Evolutionary conservation across 35 echinoderm and acorn worm genomes (phyloP), one percentile per base, ranked within the genome.

Genomic region (Apostichopus japonicus): DNA sequence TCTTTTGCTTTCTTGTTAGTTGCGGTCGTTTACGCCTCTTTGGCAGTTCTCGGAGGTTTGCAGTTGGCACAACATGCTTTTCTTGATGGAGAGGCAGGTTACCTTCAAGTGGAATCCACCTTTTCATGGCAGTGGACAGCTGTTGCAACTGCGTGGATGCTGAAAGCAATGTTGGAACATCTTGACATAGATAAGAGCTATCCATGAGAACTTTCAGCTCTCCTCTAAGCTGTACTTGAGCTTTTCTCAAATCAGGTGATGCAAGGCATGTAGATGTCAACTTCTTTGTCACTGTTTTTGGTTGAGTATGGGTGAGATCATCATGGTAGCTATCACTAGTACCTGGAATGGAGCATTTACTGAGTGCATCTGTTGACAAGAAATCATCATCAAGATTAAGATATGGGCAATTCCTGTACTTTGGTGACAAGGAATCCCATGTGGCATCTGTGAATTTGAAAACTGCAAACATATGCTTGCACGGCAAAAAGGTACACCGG

Each of bases 341-440:
- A 78, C 11, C 25, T 16, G 77, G 11, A 16, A 21, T 21, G 9
- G 11, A 21, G 22, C 77, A 78, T 0, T 21, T 78, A 16, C 22
- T 0, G 11, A 78, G 22, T 10, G 77, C 11, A 16, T 78, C 77
- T 78, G 77, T 16, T 0, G 77, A 78, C 22, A 78, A 78, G 77
- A 78, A 78, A 78, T 78, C 22, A 0, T 78, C 77, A 78, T 78
- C 77, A 9, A 78, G 77, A 21, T 78, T 78, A 21, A 78, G 77
- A 21, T 78, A 78, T 10, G 77, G 77, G 77, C 77, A 16, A 8
- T 33, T 21, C 22, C 77, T 78, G n/a, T 78, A 78, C 22, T 78
- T 78, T 10, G 10, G 22, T 16, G 77, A 78, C 77, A 78, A 78
- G 9, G 77, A 78, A 78, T 78, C 77, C 77, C 77, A 79, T 79